Conservation (phyloP, 2,888 invertebrate genomes). For the Erannis defoliaria region DNA sequence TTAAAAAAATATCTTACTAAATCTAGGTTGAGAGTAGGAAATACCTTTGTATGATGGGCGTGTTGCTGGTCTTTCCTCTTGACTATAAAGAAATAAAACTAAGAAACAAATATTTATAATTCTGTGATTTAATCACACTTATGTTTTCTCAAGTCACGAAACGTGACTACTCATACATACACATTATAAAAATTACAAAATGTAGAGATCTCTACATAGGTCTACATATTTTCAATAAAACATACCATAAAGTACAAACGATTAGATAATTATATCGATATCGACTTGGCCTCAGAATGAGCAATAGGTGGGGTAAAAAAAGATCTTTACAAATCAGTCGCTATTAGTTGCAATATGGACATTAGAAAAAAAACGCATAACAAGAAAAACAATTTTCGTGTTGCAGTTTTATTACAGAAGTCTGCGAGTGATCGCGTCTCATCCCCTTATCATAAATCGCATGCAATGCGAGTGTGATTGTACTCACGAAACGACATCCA, state of each 20-base stretch:
- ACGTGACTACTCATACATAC: constrained; percentile 45
- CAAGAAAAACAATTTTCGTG: not conserved
- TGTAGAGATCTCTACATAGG: constrained; percentile 33
- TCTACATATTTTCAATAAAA: constrained; percentile 33
- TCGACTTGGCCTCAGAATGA: constrained; percentile 36
- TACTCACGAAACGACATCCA: no score
- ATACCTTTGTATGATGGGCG: no score
- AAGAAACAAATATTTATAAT: constrained; percentile 44
- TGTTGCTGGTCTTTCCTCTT: no score
- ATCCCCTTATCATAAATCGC: no score
- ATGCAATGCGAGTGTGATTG: no score
- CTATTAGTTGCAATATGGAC: not conserved
- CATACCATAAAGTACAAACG: constrained; percentile 39
- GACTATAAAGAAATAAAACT: constrained; percentile 61
- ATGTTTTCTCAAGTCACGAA: constrained; percentile 59
- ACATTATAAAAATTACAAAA: constrained; percentile 51
- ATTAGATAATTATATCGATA: constrained; percentile 22
- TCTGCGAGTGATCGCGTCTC: not conserved
- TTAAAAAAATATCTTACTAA: no score
- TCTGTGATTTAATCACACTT: constrained; percentile 83
- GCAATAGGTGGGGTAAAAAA: constrained; percentile 24
- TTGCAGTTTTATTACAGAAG: not conserved
- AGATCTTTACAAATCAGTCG: constrained; percentile 12
- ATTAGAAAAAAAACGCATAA: not conserved
- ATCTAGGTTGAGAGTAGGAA: no score